Conservation (phyloP, 2,797 vertebrate genomes). For the Astyanax mexicanus region DNA sequence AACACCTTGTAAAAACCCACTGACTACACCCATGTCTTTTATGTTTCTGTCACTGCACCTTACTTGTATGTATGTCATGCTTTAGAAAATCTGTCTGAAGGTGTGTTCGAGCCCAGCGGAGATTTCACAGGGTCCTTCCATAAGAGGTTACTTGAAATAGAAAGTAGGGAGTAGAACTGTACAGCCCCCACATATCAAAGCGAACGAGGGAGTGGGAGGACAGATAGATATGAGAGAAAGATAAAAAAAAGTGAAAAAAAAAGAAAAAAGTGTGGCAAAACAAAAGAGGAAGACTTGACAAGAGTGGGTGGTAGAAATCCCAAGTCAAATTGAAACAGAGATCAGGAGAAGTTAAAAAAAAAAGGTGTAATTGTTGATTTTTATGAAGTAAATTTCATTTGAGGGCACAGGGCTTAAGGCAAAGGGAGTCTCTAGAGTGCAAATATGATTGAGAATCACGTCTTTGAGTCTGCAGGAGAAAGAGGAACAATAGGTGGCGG, state of each 20-base stretch:
- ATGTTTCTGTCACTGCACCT: too few relatives aligned
- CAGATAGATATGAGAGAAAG: background rate
- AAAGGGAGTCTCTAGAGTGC: constrained; percentile 4
- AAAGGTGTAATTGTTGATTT: constrained; percentile 21
- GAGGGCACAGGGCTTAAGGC: background rate
- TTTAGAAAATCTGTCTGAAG: background rate
- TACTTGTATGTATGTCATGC: background rate
- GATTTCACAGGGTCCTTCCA: background rate
- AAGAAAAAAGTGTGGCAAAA: background rate
- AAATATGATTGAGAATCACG: background rate
- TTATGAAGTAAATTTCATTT: constrained; percentile 10
- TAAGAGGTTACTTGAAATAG: background rate
- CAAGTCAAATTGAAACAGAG: constrained; percentile 20
- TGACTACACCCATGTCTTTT: too few relatives aligned
- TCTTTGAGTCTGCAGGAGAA: background rate
- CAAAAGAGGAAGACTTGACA: constrained; percentile 19
- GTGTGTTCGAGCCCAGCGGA: background rate
- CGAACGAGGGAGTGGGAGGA: constrained; percentile 49
- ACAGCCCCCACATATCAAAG: background rate
- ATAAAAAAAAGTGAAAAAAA: constrained; percentile 7
- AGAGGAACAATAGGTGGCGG: background rate
- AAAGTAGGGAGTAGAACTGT: background rate
- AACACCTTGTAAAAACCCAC: too few relatives aligned
- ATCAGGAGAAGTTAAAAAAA: background rate
- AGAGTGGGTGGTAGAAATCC: constrained; percentile 28